phyloP scores from a whole-genome alignment of 2,888 invertebrate species.

The Archips xylosteana region DNA sequence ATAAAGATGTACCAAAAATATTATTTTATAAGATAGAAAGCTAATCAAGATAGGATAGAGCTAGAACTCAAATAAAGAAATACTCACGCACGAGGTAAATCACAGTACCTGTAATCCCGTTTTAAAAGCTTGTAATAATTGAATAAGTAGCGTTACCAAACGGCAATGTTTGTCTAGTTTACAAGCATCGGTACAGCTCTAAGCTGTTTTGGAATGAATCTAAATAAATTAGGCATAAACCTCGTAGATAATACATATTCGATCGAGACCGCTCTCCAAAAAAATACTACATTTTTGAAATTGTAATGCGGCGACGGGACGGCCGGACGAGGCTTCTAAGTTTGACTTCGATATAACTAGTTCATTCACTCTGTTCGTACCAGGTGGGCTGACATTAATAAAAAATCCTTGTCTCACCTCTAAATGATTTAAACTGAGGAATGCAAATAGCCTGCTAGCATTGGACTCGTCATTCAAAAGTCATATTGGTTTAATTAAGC shows the following conservation, averaged over 20 bases:
- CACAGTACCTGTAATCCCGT: too few relatives aligned
- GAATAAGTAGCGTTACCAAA: not conserved
- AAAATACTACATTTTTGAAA: constrained; percentile 67
- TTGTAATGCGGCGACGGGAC: constrained; percentile 54
- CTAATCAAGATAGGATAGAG: too few relatives aligned
- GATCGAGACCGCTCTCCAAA: constrained; percentile 53
- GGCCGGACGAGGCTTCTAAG: constrained; percentile 8
- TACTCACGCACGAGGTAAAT: too few relatives aligned
- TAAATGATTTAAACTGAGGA: constrained; percentile 23
- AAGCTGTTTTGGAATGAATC: constrained; percentile 14
- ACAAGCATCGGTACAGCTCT: constrained; percentile 5
- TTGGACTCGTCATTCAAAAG: constrained; percentile 13
- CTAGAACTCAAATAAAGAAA: too few relatives aligned
- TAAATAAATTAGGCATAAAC: constrained; percentile 7
- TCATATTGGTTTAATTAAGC: not conserved
- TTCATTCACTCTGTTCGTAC: constrained; percentile 28
- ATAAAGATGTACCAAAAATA: too few relatives aligned
- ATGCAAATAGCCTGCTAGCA: constrained; percentile 6
- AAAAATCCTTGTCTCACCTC: constrained; percentile 23
- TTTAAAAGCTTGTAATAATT: not conserved
- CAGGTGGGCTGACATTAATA: constrained; percentile 5
- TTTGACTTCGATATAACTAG: constrained; percentile 23
- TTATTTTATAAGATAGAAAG: too few relatives aligned
- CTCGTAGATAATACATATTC: constrained; percentile 39
- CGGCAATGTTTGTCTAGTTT: constrained; percentile 10